A percentile compares a stretch with the other conserved stretches of the same genome.
These are phyloP conservation scores for Neoitamus cyanurus DNA, from an alignment of 2,888 invertebrate species.

Conservation along the genomic window DNA sequence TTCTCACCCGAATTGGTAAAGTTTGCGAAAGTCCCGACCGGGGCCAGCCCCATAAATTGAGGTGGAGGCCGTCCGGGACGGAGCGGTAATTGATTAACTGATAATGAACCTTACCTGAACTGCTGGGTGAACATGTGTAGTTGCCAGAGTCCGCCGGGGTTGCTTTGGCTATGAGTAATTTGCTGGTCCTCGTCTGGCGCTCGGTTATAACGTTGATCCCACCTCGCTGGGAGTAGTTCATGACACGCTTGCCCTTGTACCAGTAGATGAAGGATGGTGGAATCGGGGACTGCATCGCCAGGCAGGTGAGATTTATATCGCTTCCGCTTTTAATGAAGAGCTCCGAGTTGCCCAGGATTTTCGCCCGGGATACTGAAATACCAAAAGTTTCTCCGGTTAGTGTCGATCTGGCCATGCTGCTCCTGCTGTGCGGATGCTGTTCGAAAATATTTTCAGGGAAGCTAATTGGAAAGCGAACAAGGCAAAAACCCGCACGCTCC, in stretches of 20 bases:
- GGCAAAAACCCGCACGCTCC: neutral
- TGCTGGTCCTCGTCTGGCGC: constrained; percentile 86
- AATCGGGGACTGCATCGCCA: constrained; percentile 79
- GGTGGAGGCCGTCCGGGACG: neutral
- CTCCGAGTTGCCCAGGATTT: constrained; percentile 88
- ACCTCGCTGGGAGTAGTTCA: constrained; percentile 88
- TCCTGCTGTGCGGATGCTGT: neutral
- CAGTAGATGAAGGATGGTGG: constrained; percentile 83
- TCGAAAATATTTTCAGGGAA: neutral
- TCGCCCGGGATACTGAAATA: constrained; percentile 84
- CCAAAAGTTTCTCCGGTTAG: neutral
- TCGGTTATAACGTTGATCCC: constrained; percentile 92
- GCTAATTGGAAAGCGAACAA: neutral
- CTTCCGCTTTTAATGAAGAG: constrained; percentile 91
- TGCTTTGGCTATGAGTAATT: constrained; percentile 87
- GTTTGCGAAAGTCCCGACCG: neutral
- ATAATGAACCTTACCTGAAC: constrained; percentile 69
- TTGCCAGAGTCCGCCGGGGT: constrained; percentile 87
- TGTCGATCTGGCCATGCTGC: neutral
- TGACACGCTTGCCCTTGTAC: constrained; percentile 86
- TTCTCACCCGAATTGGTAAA: neutral
- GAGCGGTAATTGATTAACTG: constrained; percentile 31
- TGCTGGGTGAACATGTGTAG: constrained; percentile 88
- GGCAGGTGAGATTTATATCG: constrained; percentile 92
- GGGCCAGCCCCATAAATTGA: neutral